Conservation (phyloP, 2,888 invertebrate species). For the Limenitis camilla region DNA sequence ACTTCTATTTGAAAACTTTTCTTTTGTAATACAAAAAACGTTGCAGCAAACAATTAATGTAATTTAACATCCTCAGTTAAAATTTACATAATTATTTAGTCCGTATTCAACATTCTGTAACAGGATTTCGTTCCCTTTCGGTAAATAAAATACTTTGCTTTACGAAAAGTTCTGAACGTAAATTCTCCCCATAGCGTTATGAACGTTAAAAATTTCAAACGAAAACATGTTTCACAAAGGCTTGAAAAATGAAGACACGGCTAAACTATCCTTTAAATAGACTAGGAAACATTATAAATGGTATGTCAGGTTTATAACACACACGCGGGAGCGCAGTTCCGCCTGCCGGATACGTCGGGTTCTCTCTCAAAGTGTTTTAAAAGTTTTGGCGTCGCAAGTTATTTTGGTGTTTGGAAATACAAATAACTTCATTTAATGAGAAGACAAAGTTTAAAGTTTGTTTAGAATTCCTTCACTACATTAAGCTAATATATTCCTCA, state of each 20-base stretch:
- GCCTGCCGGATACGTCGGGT: constrained; percentile 8
- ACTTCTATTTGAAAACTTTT: not conserved
- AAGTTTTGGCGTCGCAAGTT: not conserved
- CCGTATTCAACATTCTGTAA: constrained; percentile 2
- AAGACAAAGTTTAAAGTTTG: no score
- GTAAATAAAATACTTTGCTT: constrained; percentile 4
- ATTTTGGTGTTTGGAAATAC: not conserved
- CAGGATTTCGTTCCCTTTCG: not conserved
- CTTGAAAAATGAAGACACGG: constrained; percentile 24
- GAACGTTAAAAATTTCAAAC: constrained; percentile 25
- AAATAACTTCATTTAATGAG: no score
- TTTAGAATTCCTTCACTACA: no score
- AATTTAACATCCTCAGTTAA: constrained; percentile 1
- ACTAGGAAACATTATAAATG: constrained; percentile 29
- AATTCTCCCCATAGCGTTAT: not conserved
- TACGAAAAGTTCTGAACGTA: constrained; percentile 5
- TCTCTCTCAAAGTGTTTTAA: not conserved
- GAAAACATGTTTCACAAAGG: constrained; percentile 25
- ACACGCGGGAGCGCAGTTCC: constrained; percentile 21
- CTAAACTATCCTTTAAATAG: constrained; percentile 30
- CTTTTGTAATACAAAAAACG: not conserved
- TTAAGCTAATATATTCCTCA: no score
- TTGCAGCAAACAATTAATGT: not conserved
- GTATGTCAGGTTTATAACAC: constrained; percentile 20
- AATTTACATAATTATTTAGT: constrained; percentile 4